These are phyloP conservation scores for Micropoecilia bifurca DNA, from an alignment of 2,797 vertebrate species.

Conservation along the genomic window DNA sequence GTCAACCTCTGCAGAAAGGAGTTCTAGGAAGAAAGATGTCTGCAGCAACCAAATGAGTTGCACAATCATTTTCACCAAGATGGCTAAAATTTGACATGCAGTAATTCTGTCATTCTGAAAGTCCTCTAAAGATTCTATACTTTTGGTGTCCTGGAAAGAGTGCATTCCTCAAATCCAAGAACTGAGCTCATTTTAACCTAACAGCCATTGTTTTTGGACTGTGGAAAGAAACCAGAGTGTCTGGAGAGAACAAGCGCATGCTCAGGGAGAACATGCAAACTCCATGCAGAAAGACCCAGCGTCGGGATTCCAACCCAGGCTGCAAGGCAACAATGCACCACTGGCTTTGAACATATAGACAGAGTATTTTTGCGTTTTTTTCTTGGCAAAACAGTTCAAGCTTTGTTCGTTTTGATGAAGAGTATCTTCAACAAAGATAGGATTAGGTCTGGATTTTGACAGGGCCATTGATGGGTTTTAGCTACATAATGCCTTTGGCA, in stretches of 20 bases:
- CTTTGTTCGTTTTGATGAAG: background rate
- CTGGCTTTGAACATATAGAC: background rate
- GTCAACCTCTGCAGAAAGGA: background rate
- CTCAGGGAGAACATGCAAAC: no score
- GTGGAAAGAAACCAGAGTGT: no score
- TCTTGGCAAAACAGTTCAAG: background rate
- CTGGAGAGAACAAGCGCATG: no score
- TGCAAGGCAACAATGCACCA: no score
- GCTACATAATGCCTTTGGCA: background rate
- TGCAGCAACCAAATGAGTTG: conserved; percentile 4
- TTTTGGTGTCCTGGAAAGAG: conserved; percentile 38
- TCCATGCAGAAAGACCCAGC: no score
- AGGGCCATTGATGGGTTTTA: background rate
- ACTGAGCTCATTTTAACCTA: conserved; percentile 56
- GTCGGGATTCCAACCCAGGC: no score
- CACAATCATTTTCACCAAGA: conserved; percentile 20
- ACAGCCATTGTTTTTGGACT: no score
- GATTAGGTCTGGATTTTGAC: background rate
- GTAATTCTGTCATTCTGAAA: conserved; percentile 26
- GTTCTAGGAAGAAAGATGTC: background rate
- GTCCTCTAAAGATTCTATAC: conserved; percentile 20
- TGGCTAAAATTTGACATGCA: conserved; percentile 18
- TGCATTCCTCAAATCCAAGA: conserved; percentile 63
- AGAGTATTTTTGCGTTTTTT: background rate
- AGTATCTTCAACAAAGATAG: background rate